Base-by-base conservation (phyloP, 2,797 vertebrate genomes). In the Sebastes itinus region DNA sequence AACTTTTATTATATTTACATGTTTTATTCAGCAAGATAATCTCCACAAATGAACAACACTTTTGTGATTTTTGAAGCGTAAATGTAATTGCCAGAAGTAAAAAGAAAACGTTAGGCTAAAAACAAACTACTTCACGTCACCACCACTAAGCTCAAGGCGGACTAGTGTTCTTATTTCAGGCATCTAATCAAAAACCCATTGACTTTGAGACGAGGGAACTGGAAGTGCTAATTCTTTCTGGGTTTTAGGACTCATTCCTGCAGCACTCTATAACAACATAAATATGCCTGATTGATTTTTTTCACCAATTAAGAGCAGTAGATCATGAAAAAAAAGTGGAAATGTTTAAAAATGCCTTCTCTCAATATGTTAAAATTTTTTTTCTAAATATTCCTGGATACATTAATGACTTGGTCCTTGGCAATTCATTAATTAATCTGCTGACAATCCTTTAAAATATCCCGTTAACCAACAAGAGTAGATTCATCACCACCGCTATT, bases 401-500 rank as follows among this genome's bases (percentile, higher is more conserved):
- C 6, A 23, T 1, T 14, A 3, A 55, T 33, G 2, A 30, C 18
- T 0, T 30, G 18, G 12, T 22, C 20, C 1, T 13, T 7, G 16
- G 46, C 7, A 5, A 0, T 14, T 20, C 6, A 55, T 6, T 27
- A 9, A 25, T 32, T 32, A 0, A 2, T 42, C 7, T 72, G 9
- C 30, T 73, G 14, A 60, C 7, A 27, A 10, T n/a, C 16, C 8
- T 13, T 70, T 22, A 22, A 63, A 23, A 59, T 12, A 42, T 30
- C 1, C 4, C 0, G 28, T 1, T 10, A 27, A 4, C 3, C 10
- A 38, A 27, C n/a, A 2, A 49, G 16, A 49, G 0, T 14, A 38
- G 54, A 58, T 69, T 25, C 14, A 69, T 25, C 28, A 6, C 0
- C 20, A 12, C 20, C 2, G 1, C 20, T 22, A 13, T 2, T 28